A percentile compares a stretch with the other conserved stretches of the same genome.
Evolutionary conservation across 2,888 invertebrate genomes (phyloP).

Genomic region (Xanthorhoe spadicearia): DNA sequence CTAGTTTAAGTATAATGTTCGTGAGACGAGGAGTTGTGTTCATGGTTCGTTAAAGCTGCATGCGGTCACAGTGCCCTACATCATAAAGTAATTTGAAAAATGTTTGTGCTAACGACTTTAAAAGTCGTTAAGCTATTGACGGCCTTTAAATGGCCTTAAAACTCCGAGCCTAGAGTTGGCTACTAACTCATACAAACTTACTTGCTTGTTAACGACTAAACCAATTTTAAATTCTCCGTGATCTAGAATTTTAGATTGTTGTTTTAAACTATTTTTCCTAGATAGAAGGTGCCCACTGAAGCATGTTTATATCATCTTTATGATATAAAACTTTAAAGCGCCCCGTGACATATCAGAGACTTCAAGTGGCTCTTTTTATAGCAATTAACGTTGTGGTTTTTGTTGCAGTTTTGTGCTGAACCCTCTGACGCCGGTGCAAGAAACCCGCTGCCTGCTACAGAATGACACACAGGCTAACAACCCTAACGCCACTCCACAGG

Average conservation of each 20-base stretch:
- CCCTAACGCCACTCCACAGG: constrained; percentile 92
- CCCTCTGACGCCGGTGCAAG: constrained; percentile 95
- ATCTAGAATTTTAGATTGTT: not conserved
- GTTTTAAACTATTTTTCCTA: not conserved
- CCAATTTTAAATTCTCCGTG: no score
- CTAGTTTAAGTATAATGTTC: no score
- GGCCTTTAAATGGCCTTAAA: no score
- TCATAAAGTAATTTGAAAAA: no score
- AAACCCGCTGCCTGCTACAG: constrained; percentile 95
- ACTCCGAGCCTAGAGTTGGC: no score
- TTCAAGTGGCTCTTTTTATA: constrained; percentile 20
- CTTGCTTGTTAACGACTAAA: no score
- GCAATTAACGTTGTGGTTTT: constrained; percentile 45
- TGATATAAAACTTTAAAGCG: not conserved
- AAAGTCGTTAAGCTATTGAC: no score
- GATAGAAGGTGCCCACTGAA: not conserved
- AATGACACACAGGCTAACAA: constrained; percentile 96
- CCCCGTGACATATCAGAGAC: not conserved
- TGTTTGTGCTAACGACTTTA: no score
- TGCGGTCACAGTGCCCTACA: no score
- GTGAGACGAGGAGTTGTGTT: no score
- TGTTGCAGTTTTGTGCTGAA: constrained; percentile 94
- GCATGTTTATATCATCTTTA: not conserved
- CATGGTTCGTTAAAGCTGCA: no score
- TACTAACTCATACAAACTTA: no score